phyloP scores from a whole-genome alignment of 2,888 invertebrate genomes.

The Heterodera filipjevi region DNA sequence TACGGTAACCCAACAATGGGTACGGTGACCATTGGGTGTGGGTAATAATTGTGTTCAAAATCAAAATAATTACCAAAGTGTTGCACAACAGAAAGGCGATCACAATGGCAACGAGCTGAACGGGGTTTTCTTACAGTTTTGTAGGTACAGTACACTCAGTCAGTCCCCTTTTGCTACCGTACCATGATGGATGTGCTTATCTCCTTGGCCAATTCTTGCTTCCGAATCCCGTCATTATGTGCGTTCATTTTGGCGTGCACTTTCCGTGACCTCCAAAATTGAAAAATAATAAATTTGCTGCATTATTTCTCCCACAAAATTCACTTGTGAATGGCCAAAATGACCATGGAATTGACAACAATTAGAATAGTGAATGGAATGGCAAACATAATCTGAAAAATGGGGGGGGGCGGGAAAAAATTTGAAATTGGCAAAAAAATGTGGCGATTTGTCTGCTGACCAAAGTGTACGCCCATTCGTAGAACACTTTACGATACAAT shows the following conservation, averaged over 20 bases:
- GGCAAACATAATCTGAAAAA: slow-evolving; percentile 52
- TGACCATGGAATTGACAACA: slow-evolving; percentile 61
- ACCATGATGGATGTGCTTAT: slow-evolving; percentile 68
- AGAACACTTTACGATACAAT: slow-evolving; percentile 47
- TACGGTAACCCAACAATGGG: background rate
- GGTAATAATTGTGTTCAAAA: slow-evolving; percentile 8
- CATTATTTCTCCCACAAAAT: background rate
- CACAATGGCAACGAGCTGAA: slow-evolving; percentile 66
- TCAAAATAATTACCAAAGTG: slow-evolving; percentile 48
- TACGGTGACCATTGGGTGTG: no score
- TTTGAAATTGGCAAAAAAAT: background rate
- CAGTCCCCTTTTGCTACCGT: background rate
- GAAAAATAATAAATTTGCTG: background rate
- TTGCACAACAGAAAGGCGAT: slow-evolving; percentile 68
- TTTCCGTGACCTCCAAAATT: slow-evolving; percentile 44
- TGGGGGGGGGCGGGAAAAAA: no score
- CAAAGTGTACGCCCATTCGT: slow-evolving; percentile 49
- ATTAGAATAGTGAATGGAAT: slow-evolving; percentile 62
- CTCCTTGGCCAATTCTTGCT: slow-evolving; percentile 58
- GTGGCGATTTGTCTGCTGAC: background rate
- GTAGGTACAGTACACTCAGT: background rate
- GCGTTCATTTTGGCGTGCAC: slow-evolving; percentile 49
- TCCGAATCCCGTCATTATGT: slow-evolving; percentile 42
- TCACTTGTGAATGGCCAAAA: slow-evolving; percentile 55
- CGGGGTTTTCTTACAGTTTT: background rate